Evolutionary conservation across 2,113 vertebrate species (phyloP), one percentile per base, ranked within the genome.

Genomic region (Strix uralensis): DNA sequence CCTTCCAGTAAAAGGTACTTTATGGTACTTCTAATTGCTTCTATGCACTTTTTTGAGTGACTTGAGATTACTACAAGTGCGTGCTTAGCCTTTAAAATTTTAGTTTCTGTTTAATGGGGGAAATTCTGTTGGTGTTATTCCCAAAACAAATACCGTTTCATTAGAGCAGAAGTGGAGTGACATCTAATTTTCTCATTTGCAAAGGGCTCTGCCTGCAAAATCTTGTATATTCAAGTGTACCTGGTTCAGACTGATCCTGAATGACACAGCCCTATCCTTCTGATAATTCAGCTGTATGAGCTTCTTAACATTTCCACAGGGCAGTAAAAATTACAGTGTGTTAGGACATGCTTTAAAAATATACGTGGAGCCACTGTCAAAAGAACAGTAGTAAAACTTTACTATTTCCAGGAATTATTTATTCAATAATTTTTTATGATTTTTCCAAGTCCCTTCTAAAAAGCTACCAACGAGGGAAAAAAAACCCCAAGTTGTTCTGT

Each of bases 1-100:
- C 85, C 80, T 94, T 66, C 82, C 36, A 36, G 40, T n/a, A 59
- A 62, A 95, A 94, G 85, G 79, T 73, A 44, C 59, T 94, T 95
- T 83, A 22, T 26, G 70, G 89, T 29, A 29, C 73, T 81, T 82
- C 52, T 88, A 0, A 0, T 58, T 77, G 36, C 44, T 78, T 66
- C 40, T 25, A 8, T 30, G 21, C 3, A 2, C 26, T 75, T 57
- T 22, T 52, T 18, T n/a, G 40, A 80, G 62, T 47, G n/a, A 34
- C 14, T 81, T 15, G 20, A 87, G 46, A 40, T 72, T 72, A 4
- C 52, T 51, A 32, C 4, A 18, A 91, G 57, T 5, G 7, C 49
- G 20, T 32, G 47, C 30, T 36, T 81, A 77, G n/a, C 61, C 40
- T 80, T 89, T 54, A 55, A 55, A 85, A 70, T 47, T 51, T 46